Percentiles rank a stretch among this genome's conserved stretches.
Evolutionary conservation across 2,888 invertebrate genomes (phyloP).

Genomic region (Globia sparganii): DNA sequence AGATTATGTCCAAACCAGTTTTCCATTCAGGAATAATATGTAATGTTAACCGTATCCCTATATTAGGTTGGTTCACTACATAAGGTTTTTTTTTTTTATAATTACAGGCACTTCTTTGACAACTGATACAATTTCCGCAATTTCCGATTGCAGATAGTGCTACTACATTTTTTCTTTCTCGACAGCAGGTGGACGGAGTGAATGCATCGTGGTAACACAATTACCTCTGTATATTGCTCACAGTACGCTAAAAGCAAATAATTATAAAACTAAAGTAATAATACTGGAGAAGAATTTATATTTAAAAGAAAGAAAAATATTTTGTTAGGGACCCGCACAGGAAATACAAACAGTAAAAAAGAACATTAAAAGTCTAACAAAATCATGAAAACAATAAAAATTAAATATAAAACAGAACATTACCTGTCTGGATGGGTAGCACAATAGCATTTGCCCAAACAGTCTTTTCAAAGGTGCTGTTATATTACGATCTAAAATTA

Average conservation of each 20-base stretch:
- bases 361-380: no score
- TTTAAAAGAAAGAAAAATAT: no score
- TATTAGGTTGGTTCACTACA: not conserved
- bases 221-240: constrained; percentile 20
- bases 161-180: constrained; percentile 24
- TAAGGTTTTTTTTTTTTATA: constrained; percentile 13
- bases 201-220: constrained; percentile 35
- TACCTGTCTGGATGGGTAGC: not conserved
- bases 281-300: not conserved
- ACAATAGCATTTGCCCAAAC: not conserved
- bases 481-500: not conserved
- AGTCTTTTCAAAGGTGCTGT: not conserved
- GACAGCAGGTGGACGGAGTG: constrained; percentile 17
- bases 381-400: no score
- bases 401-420: no score
- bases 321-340: no score
- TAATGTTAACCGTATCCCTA: not conserved
- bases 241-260: constrained; percentile 25
- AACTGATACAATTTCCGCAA: constrained; percentile 49
- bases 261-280: not conserved
- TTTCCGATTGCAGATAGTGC: constrained; percentile 43
- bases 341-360: no score
- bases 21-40: no score
- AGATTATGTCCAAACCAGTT: no score
- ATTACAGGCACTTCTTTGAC: constrained; percentile 7